These are phyloP conservation scores for Junonia oenone DNA, from an alignment of 2,888 invertebrate species.

Conservation along the genomic window DNA sequence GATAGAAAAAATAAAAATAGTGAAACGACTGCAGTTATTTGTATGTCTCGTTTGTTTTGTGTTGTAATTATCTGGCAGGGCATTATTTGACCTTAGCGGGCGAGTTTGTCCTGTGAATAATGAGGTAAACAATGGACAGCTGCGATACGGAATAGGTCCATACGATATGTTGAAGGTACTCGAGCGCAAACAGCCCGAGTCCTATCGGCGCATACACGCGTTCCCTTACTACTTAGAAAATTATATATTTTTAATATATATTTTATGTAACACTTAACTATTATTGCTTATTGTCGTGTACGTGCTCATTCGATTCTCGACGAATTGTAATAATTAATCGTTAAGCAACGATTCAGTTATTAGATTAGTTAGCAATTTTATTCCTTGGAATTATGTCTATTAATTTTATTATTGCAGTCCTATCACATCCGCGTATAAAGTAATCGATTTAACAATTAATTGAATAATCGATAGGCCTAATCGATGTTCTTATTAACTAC, in stretches of 20 bases:
- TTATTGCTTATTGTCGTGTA: neutral
- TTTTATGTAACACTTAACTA: neutral
- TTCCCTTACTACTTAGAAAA: neutral
- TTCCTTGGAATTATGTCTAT: neutral
- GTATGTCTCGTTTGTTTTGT: neutral
- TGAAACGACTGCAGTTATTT: neutral
- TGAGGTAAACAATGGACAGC: conserved; percentile 7
- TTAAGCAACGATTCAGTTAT: neutral
- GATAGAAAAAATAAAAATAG: neutral
- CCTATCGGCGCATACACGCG: neutral
- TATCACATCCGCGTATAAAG: neutral
- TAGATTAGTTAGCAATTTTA: neutral
- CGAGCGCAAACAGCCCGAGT: neutral
- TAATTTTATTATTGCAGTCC: neutral
- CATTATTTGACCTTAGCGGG: neutral
- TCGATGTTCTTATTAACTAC: conserved; percentile 2
- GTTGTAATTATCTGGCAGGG: neutral
- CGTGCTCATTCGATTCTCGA: neutral
- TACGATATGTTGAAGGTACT: conserved; percentile 2
- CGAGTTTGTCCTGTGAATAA: conserved; percentile 1
- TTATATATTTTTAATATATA: neutral
- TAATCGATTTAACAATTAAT: conserved; percentile 2
- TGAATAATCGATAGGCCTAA: neutral
- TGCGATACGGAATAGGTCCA: conserved; percentile 1
- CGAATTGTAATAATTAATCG: neutral